Evolutionary conservation across 2,797 vertebrate species (phyloP).

Genomic region (Pseudotriccus pelzelni): DNA sequence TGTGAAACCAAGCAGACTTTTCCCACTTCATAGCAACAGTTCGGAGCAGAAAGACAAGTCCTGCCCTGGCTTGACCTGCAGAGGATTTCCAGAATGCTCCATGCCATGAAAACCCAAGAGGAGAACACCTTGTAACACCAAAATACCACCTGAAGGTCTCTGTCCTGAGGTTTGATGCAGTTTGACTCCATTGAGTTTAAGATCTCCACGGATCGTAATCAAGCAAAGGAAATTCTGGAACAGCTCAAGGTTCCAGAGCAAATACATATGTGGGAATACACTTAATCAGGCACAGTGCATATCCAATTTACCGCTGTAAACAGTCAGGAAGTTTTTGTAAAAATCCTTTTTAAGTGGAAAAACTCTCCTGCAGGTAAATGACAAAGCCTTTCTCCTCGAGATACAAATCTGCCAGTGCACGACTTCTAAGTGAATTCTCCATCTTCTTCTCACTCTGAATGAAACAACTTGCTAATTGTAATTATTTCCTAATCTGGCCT

Average conservation of each 20-base stretch:
- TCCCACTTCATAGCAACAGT: neutral
- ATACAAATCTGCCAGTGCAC: neutral
- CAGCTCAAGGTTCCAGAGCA: neutral
- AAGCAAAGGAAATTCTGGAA: neutral
- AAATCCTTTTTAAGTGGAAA: neutral
- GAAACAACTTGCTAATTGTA: neutral
- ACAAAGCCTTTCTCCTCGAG: neutral
- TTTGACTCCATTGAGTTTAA: neutral
- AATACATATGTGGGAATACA: neutral
- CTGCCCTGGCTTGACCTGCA: accelerated
- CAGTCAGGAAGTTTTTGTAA: neutral
- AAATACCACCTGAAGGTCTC: neutral
- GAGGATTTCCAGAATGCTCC: neutral
- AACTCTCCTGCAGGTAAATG: neutral
- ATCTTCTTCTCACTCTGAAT: neutral
- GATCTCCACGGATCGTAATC: neutral
- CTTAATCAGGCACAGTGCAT: neutral
- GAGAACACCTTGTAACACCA: neutral
- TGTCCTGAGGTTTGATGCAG: neutral
- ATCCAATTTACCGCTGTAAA: slow-evolving; percentile 3
- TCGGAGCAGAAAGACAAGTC: neutral
- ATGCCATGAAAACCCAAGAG: neutral
- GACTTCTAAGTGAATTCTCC: neutral
- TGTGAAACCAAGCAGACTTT: neutral
- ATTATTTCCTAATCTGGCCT: neutral